Evolutionary conservation across 2,113 vertebrate genomes (phyloP).

Genomic region (Phyllostomus hastatus): DNA sequence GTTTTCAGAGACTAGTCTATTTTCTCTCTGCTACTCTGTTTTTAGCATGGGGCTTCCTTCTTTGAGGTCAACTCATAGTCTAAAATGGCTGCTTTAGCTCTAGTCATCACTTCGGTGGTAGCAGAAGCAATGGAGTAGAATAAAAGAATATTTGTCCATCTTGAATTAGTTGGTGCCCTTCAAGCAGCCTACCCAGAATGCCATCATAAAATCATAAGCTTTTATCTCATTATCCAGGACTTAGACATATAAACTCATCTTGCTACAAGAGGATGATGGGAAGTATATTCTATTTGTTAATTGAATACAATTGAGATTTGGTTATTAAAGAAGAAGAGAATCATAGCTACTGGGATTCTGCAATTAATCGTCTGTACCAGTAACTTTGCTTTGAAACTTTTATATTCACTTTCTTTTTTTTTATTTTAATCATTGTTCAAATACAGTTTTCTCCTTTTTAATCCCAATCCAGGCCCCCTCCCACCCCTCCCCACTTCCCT

Average conservation of each 20-base stretch:
- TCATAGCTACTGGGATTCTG: neutral
- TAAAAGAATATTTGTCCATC: neutral
- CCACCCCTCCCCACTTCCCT: no score
- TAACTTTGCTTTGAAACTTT: slow-evolving; percentile 17
- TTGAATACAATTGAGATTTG: neutral
- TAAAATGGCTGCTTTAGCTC: neutral
- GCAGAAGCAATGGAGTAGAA: neutral
- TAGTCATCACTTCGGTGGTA: neutral
- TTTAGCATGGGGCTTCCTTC: neutral
- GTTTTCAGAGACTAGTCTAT: neutral
- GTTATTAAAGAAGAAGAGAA: neutral
- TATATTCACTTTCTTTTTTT: no score
- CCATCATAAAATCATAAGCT: neutral
- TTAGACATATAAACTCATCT: neutral
- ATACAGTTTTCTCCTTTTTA: no score
- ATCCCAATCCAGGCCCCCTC: no score
- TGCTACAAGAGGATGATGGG: neutral
- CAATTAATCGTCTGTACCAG: neutral
- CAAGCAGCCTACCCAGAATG: neutral
- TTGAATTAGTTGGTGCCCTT: neutral
- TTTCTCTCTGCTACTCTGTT: neutral
- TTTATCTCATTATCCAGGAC: neutral
- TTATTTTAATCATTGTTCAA: no score
- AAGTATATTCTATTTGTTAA: slow-evolving; percentile 11
- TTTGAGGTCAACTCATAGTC: neutral